phyloP scores from a whole-genome alignment of 2,797 vertebrate species.

The Schizopygopsis malacanthus region DNA sequence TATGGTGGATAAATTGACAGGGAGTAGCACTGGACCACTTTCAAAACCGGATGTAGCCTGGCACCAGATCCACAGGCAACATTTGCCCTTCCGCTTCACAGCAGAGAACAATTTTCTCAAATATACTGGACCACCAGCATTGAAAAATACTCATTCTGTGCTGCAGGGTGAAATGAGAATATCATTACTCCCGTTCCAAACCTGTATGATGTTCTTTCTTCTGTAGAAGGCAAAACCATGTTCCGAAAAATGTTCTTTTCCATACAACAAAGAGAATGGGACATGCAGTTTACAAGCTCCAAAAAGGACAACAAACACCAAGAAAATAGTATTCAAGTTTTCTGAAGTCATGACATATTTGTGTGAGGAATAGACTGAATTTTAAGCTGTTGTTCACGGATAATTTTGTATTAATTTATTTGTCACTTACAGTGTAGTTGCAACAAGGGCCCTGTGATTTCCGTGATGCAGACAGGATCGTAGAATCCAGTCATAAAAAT shows the following conservation, averaged over 20 bases:
- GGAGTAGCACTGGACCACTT: conserved; percentile 44
- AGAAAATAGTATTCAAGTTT: too few species aligned
- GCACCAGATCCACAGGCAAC: conserved; percentile 40
- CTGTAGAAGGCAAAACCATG: background rate
- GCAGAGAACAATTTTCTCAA: conserved; percentile 51
- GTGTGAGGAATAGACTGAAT: background rate
- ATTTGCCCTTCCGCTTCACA: conserved; percentile 48
- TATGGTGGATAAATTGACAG: conserved; percentile 22
- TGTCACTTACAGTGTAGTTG: background rate
- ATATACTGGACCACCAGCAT: conserved; percentile 49
- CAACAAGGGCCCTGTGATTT: too few species aligned
- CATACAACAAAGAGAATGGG: too few species aligned
- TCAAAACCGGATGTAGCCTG: conserved; percentile 50
- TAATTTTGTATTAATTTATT: background rate
- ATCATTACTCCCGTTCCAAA: background rate
- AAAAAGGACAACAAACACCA: too few species aligned
- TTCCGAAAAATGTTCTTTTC: too few species aligned
- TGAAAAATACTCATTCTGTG: background rate
- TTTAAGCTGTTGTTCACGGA: background rate
- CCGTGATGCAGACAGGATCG: too few species aligned
- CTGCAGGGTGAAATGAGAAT: background rate
- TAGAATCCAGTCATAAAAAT: too few species aligned
- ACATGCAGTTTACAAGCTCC: too few species aligned
- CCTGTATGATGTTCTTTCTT: background rate
- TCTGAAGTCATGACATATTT: background rate